Evolutionary conservation across 1,140 invertebrate genomes (phyloP).

Genomic region (Phymastichus coffea): DNA sequence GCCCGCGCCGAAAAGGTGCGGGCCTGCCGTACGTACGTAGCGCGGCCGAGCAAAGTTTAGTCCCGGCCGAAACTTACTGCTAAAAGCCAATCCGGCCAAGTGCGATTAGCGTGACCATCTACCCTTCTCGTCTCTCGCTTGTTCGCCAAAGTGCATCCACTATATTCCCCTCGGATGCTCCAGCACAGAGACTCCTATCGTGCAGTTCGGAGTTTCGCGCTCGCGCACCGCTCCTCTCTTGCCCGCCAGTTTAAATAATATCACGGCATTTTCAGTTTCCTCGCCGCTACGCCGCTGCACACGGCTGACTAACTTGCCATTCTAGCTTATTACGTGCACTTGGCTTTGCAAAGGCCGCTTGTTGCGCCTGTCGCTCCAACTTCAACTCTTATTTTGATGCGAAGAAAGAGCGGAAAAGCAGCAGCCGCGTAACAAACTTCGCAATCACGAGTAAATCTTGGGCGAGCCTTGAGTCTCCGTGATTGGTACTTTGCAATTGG

Average conservation of each 20-base stretch:
- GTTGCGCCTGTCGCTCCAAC: neutral
- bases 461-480: neutral
- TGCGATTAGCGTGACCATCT: constrained; percentile 44
- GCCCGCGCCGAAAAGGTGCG: no score
- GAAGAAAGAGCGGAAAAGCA: neutral
- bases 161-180: neutral
- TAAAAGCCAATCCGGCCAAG: constrained; percentile 41
- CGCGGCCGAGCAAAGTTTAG: constrained; percentile 3
- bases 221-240: neutral
- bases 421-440: neutral
- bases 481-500: neutral
- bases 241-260: neutral
- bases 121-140: neutral
- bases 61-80: constrained; percentile 30
- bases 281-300: no score
- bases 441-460: neutral
- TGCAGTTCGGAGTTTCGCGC: neutral
- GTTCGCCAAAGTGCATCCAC: constrained; percentile 13
- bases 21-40: no score
- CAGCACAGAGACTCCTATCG: no score
- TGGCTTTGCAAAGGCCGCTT: neutral
- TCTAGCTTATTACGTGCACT: neutral
- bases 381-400: neutral
- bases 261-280: neutral
- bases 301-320: no score